These are phyloP conservation scores for Lichenostomus cassidix DNA, from an alignment of 2,113 vertebrate species.

Conservation along the genomic window DNA sequence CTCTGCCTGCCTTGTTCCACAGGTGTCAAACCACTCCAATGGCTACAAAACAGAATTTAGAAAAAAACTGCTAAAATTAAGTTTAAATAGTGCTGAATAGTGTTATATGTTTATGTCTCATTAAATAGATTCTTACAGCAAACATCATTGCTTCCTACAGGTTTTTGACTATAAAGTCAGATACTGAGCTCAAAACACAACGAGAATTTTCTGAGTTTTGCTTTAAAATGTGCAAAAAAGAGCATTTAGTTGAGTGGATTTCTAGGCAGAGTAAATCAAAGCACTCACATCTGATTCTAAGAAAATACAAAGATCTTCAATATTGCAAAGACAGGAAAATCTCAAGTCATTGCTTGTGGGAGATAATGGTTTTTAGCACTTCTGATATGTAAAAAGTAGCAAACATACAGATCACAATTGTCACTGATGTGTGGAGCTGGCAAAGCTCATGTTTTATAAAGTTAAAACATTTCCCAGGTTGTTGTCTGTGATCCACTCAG, in stretches of 20 bases:
- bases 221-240: background rate
- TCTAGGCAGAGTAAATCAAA: background rate
- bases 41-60: background rate
- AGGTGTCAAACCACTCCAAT: background rate
- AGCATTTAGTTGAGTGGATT: background rate
- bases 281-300: background rate
- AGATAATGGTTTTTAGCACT: background rate
- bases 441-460: background rate
- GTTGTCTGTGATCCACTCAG: background rate
- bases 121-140: conserved; percentile 1
- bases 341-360: background rate
- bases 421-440: background rate
- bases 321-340: background rate
- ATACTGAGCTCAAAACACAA: conserved; percentile 2
- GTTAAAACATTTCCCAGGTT: background rate
- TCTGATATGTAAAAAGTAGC: background rate
- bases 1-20: background rate
- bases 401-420: background rate
- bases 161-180: background rate
- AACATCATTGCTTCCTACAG: conserved; percentile 10
- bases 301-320: background rate
- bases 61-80: background rate
- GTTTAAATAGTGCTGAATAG: conserved; percentile 23
- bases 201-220: background rate
- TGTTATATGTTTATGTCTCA: conserved; percentile 26